Percentiles rank a stretch among this genome's conserved stretches.
These are phyloP conservation scores for Mnemiopsis leidyi DNA, from an alignment of 37 sponge, comb jelly and placozoan species.

Conservation along the genomic window DNA sequence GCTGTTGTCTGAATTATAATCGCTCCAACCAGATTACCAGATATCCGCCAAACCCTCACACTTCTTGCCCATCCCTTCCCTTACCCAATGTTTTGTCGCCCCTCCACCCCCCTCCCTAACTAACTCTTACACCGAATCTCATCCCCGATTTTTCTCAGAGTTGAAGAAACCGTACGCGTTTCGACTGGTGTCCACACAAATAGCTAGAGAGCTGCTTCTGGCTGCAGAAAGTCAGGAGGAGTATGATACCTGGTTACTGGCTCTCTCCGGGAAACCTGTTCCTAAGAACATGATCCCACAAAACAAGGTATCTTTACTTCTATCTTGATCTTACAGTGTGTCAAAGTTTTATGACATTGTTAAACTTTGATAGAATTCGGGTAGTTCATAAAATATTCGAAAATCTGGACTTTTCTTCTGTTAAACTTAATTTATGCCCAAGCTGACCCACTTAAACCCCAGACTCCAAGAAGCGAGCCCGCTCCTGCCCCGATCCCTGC, in stretches of 20 bases:
- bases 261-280: constrained; percentile 26
- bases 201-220: constrained; percentile 36
- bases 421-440: not conserved
- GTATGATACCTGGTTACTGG: constrained; percentile 1
- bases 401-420: no score
- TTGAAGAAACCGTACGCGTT: constrained; percentile 63
- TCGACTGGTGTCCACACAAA: constrained; percentile 13
- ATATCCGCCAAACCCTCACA: not conserved
- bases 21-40: no score
- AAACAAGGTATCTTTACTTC: not conserved
- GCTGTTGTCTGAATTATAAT: no score
- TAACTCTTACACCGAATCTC: no score
- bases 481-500: constrained; percentile 37
- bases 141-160: no score
- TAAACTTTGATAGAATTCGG: no score
- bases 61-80: not conserved
- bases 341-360: no score
- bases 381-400: no score
- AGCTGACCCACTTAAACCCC: no score
- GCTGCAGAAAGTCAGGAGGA: constrained; percentile 61
- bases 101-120: no score
- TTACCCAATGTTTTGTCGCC: no score
- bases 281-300: not conserved
- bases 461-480: not conserved
- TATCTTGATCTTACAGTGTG: no score